phyloP scores from a whole-genome alignment of 2,888 invertebrate genomes.

The Chymomyza caudatula region DNA sequence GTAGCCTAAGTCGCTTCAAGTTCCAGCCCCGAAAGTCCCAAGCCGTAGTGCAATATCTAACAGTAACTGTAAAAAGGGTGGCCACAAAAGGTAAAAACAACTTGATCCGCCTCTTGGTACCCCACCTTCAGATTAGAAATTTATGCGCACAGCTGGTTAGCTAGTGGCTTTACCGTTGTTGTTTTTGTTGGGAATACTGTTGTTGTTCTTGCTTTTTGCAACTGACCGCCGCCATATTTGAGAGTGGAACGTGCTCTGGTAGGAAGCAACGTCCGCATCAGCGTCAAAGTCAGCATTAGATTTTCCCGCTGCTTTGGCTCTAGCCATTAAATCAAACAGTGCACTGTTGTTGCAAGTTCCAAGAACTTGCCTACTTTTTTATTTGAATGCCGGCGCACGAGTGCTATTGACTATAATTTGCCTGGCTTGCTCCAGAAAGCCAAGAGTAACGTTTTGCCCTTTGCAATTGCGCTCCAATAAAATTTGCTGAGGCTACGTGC shows the following conservation, averaged over 20 bases:
- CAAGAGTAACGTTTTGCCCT: background rate
- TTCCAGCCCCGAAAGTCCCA: background rate
- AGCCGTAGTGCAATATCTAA: background rate
- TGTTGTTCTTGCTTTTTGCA: too few species aligned
- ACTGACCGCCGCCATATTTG: constrained; percentile 69
- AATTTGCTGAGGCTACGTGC: constrained; percentile 25
- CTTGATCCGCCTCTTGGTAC: constrained; percentile 20
- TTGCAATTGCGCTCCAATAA: background rate
- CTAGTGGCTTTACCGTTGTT: background rate
- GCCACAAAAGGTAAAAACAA: constrained; percentile 66
- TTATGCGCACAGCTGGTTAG: constrained; percentile 42
- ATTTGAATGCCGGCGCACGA: constrained; percentile 11
- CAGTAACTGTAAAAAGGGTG: constrained; percentile 64
- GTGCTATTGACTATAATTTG: constrained; percentile 8
- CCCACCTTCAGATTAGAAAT: constrained; percentile 37
- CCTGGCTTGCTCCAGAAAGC: background rate
- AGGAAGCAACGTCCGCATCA: background rate
- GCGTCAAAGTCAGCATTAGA: constrained; percentile 6
- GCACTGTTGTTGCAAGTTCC: background rate
- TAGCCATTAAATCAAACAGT: constrained; percentile 17
- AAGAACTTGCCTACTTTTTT: background rate
- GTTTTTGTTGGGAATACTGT: constrained; percentile 30
- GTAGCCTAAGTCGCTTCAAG: constrained; percentile 15
- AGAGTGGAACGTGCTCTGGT: constrained; percentile 59
- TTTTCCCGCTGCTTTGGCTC: background rate